These are phyloP conservation scores for Oncorhynchus masou DNA, from an alignment of 2,113 vertebrate genomes.

Conservation along the genomic window DNA sequence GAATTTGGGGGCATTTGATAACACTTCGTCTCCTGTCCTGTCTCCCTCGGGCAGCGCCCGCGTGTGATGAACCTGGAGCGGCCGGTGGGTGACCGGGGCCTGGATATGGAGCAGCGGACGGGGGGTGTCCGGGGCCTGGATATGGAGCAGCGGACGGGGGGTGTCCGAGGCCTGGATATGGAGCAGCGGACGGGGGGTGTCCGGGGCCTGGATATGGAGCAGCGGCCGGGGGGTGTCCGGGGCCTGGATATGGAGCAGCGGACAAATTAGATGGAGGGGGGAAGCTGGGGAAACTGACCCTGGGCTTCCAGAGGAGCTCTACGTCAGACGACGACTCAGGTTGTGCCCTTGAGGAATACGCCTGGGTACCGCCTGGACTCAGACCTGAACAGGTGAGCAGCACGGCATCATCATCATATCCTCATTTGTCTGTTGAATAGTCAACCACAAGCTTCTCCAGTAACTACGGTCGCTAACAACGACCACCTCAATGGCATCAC, in stretches of 20 bases:
- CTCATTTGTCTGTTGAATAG: no score
- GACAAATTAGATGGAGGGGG: no score
- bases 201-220: no score
- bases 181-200: conserved; percentile 72
- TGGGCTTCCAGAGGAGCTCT: conserved; percentile 92
- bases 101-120: conserved; percentile 85
- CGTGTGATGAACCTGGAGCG: conserved; percentile 79
- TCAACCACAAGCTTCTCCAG: no score
- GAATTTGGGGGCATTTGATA: not conserved
- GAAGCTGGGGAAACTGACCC: conserved; percentile 74
- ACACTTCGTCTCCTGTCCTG: not conserved
- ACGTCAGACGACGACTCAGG: conserved; percentile 94
- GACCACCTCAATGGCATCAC: no score
- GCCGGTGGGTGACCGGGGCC: conserved; percentile 62
- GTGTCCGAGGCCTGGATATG: conserved; percentile 77
- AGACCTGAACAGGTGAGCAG: conserved; percentile 85
- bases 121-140: conserved; percentile 66
- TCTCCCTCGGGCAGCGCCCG: conserved; percentile 62
- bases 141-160: conserved; percentile 81
- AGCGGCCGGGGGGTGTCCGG: conserved; percentile 26
- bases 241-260: conserved; percentile 86
- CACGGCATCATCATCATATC: no score
- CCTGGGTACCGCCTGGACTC: conserved; percentile 93
- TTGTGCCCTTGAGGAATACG: conserved; percentile 92
- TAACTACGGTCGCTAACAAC: no score